Evolutionary conservation across 2,888 invertebrate genomes (phyloP).

Genomic region (Chorisops tibialis): DNA sequence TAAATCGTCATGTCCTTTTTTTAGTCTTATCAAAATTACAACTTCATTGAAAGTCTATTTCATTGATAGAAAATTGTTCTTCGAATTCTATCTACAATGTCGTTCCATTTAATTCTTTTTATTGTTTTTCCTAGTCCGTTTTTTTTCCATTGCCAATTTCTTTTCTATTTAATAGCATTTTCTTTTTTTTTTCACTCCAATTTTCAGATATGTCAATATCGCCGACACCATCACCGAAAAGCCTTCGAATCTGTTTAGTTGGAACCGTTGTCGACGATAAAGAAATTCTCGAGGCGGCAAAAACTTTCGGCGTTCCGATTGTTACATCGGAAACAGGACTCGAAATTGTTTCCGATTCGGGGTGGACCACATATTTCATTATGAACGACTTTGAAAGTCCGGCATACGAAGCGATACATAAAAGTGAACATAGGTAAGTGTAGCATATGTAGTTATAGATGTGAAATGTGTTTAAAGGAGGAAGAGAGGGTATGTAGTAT

Average conservation of each 20-base stretch:
- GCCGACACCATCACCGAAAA: conserved; percentile 48
- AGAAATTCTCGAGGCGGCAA: conserved; percentile 57
- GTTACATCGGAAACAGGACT: conserved; percentile 61
- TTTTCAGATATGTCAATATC: conserved; percentile 46
- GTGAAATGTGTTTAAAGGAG: background rate
- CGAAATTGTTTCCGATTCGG: conserved; percentile 59
- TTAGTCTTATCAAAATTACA: no score
- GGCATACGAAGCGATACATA: conserved; percentile 62
- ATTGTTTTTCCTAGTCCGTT: background rate
- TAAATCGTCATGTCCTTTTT: no score
- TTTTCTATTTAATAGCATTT: background rate
- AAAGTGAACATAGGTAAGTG: conserved; percentile 61
- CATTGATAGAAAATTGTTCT: background rate
- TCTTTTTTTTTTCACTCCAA: conserved; percentile 11
- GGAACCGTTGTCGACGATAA: conserved; percentile 58
- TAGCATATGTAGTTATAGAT: conserved; percentile 18
- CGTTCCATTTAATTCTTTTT: background rate
- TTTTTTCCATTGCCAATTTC: background rate
- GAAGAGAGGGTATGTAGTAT: background rate
- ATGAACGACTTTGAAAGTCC: conserved; percentile 67
- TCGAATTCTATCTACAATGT: background rate
- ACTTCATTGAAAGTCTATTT: background rate
- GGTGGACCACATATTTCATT: conserved; percentile 66
- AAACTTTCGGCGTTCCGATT: conserved; percentile 62
- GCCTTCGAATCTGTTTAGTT: conserved; percentile 63